Percentiles rank a stretch among this genome's conserved stretches.
These are phyloP conservation scores for Microcebus tavaratra DNA, from an alignment of 2,113 vertebrate species.

Conservation along the genomic window DNA sequence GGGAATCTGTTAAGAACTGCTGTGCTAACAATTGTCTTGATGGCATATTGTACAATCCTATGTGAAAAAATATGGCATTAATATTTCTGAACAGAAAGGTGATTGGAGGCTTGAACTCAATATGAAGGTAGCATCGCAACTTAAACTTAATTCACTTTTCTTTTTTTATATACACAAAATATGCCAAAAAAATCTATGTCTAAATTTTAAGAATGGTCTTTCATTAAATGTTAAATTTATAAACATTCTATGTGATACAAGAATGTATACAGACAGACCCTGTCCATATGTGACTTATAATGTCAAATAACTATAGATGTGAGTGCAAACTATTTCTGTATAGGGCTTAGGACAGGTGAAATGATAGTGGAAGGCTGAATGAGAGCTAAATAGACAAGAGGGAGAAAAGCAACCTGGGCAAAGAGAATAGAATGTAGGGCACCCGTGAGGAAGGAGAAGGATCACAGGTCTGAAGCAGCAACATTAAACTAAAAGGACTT, in stretches of 20 bases:
- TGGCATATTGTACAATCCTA: fast-evolving
- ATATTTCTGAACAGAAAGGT: neutral
- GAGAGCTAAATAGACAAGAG: neutral
- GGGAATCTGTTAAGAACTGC: neutral
- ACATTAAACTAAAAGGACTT: neutral
- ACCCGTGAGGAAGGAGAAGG: neutral
- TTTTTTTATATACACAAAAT: neutral
- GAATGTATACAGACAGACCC: neutral
- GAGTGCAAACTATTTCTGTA: neutral
- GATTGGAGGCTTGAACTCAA: neutral
- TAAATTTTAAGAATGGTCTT: neutral
- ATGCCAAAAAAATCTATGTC: neutral
- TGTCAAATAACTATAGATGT: neutral
- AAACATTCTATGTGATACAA: neutral
- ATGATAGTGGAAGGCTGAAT: neutral
- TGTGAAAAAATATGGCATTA: neutral
- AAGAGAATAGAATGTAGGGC: neutral
- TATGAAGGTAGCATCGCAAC: neutral
- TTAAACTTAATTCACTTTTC: neutral
- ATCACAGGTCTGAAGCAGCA: neutral
- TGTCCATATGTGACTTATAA: neutral
- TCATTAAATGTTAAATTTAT: neutral
- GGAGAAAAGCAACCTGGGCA: neutral
- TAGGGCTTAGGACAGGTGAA: neutral
- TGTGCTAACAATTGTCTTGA: neutral